phyloP scores from a whole-genome alignment of 2,888 invertebrate genomes.

The Beris morrisii region DNA sequence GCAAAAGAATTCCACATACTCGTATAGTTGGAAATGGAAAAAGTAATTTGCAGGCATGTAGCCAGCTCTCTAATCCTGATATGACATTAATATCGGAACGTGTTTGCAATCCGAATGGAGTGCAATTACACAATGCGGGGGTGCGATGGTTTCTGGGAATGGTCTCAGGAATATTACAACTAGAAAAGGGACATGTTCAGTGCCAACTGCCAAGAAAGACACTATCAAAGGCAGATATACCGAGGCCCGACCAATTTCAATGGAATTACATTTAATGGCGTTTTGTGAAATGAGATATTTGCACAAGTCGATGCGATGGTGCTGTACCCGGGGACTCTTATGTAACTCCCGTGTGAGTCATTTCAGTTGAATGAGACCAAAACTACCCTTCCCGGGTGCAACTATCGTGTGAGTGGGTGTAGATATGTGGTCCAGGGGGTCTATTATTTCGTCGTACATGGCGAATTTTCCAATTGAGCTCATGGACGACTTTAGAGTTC shows the following conservation, averaged over 20 bases:
- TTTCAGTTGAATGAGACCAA: slow-evolving; percentile 1
- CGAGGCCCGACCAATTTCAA: slow-evolving; percentile 22
- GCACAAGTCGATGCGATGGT: not conserved
- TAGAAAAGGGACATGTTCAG: not conserved
- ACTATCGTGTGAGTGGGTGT: no score
- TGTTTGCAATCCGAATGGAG: slow-evolving; percentile 23
- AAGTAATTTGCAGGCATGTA: slow-evolving; percentile 26
- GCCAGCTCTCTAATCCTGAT: slow-evolving; percentile 22
- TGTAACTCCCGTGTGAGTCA: slow-evolving; percentile 22
- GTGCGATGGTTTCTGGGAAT: not conserved
- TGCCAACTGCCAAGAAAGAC: slow-evolving; percentile 19
- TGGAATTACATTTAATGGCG: slow-evolving; percentile 26
- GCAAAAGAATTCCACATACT: not conserved
- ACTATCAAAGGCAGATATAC: slow-evolving; percentile 24
- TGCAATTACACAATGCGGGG: slow-evolving; percentile 10
- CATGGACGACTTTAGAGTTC: no score
- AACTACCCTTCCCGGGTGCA: no score
- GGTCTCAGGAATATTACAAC: not conserved
- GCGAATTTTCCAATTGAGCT: no score
- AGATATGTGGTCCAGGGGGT: no score
- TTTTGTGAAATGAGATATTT: slow-evolving; percentile 23
- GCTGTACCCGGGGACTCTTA: slow-evolving; percentile 10
- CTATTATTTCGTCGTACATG: no score
- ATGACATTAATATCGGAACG: slow-evolving; percentile 32
- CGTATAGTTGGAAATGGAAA: slow-evolving; percentile 4